Base-by-base conservation (phyloP, 2,113 vertebrate genomes). In the Ailuropoda melanoleuca region DNA sequence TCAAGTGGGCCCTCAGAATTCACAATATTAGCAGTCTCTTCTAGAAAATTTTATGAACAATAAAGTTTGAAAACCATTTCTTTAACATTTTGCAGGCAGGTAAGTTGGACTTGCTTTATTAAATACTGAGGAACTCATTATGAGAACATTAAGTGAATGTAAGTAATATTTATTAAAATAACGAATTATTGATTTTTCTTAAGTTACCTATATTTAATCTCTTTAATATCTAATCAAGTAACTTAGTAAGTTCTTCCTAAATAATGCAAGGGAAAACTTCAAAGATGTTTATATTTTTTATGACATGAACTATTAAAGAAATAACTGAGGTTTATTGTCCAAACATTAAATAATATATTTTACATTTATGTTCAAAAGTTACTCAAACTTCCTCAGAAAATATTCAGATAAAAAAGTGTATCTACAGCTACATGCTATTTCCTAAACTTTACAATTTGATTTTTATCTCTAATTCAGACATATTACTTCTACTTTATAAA, bases 401-500 rank as follows among this genome's bases (percentile, higher is more conserved):
- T 74, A 89, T 56, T 82, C 37, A 78, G 43, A 39, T 86, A 24
- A 46, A 68, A 83, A 60, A 53, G 4, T 15, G 1, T 77, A 31
- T 74, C n/a, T 90, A 62, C 0, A 90, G 8, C 13, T 23, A 3
- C 6, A 19, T 97, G 18, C 4, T 82, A 23, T 74, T 88, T 83
- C 9, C 46, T 90, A 24, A 37, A 13, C 3, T 81, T 43, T 37
- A n/a, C 2, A 83, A 39, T 64, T 93, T 70, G 21, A 43, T 48
- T 92, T 95, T 72, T 60, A n/a, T 78, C 8, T 96, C n/a, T 90
- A 94, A 81, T 50, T 80, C 34, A 90, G 31, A 88, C 55, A 74
- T 46, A 86, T 50, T n/a, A 78, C 84, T 97, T 95, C 11, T 31
- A 50, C 4, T 18, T 43, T 46, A 83, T 75, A 88, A 88, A n/a